Evolutionary conservation across 2,113 vertebrate species (phyloP), one percentile per base, ranked within the genome.

Genomic region (Puntigrus tetrazona): DNA sequence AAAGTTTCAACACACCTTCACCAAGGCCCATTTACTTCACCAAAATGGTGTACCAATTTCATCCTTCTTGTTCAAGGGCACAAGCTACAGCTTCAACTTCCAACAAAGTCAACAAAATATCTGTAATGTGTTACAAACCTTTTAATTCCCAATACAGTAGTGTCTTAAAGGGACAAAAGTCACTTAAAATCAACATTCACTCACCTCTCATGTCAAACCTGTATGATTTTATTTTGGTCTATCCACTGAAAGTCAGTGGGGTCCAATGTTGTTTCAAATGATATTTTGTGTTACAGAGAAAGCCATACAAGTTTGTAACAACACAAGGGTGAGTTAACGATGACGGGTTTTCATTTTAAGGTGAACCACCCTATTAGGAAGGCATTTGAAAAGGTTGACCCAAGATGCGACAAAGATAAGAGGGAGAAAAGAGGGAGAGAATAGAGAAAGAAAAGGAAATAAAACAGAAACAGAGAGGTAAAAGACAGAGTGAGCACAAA

Each of bases 1-100:
- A 63, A 78, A 43, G 14, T 80, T 36, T 45, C 78, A 80, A 80
- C 57, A 80, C 25, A 80, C 25, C 57, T 61, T 79, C 77, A 29
- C 77, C 18, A 65, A 45, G n/a, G 72, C 41, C 13, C 29, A 74
- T 47, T 47, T 74, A 74, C 22, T 11, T 72, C 34, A 38, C 69
- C 38, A 72, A 43, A 72, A 72, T 7, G 2, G 4, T 27, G 38
- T 45, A 14, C 43, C 6, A 7, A 52, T 52, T 9, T 29, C 11
- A 2, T 25, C 7, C 27, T 73, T 78, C 34, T 43, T 18, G 16
- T 25, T 61, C 57, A 65, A 45, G n/a, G 7, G 31, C 38, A 78
- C 34, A 16, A 70, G 18, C 52, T 61, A 25, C 13, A 27, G 34
- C 22, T 78, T 78, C 34, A 41, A 61, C 13, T 78, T 78, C 76